phyloP scores from a whole-genome alignment of 2,113 vertebrate genomes.

The Gobio gobio region DNA sequence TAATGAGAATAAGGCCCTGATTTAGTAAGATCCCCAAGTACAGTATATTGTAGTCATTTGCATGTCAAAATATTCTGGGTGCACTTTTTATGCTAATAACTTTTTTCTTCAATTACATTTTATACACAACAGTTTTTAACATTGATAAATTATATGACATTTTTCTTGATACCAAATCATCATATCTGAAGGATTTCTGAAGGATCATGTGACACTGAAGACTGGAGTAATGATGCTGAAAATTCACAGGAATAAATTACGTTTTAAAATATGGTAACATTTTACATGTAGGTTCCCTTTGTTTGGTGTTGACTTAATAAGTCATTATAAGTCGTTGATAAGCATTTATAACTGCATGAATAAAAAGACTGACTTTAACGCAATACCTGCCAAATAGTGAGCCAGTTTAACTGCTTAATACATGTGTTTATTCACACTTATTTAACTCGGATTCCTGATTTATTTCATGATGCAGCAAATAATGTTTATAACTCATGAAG shows the following conservation, averaged over 20 bases:
- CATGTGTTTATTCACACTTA: no score
- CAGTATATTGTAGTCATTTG: not conserved
- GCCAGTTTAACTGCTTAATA: no score
- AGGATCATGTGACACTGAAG: not conserved
- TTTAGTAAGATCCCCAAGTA: not conserved
- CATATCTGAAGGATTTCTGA: not conserved
- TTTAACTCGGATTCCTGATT: no score
- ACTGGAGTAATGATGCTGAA: not conserved
- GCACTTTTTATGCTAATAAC: not conserved
- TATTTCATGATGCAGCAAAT: no score
- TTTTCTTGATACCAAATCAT: not conserved
- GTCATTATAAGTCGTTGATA: no score
- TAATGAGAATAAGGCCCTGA: conserved; percentile 4
- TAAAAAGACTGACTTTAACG: no score
- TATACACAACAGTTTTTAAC: not conserved
- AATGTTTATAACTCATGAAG: no score
- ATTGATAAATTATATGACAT: not conserved
- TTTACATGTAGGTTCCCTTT: no score
- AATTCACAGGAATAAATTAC: not conserved
- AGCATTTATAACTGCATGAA: no score
- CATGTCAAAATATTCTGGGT: not conserved
- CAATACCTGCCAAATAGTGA: no score
- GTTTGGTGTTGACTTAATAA: no score
- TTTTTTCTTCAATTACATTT: not conserved
- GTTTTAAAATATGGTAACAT: not conserved